Conservation (phyloP, 2,888 invertebrate species). For the Sthenelais limicola region DNA sequence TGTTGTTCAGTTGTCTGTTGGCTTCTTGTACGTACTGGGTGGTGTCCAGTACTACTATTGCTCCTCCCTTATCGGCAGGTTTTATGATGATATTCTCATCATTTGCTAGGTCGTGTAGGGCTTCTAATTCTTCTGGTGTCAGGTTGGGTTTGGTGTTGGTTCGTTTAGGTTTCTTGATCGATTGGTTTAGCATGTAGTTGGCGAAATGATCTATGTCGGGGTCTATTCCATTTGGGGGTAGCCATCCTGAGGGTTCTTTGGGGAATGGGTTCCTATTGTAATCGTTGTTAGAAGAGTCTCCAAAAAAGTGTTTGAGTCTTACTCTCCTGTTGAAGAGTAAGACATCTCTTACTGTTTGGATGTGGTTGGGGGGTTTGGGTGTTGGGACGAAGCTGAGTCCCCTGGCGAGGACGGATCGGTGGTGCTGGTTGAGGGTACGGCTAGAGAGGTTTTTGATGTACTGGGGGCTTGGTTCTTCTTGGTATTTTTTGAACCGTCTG, state of each 20-base stretch:
- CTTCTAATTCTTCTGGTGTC: neutral
- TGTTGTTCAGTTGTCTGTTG: neutral
- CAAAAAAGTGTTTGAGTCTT: neutral
- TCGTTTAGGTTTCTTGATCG: neutral
- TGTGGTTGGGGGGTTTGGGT: slow-evolving; percentile 2
- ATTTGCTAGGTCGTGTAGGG: neutral
- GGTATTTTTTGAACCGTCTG: slow-evolving; percentile 11
- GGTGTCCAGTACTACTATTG: neutral
- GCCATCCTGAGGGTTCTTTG: neutral
- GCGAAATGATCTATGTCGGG: neutral
- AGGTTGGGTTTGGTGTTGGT: neutral
- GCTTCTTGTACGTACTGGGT: neutral
- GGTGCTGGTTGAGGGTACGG: too few species aligned
- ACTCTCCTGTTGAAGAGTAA: slow-evolving; percentile 10
- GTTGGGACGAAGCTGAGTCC: slow-evolving; percentile 9
- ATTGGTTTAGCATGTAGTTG: neutral
- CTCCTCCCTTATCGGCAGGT: slow-evolving; percentile 12
- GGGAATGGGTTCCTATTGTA: too few species aligned
- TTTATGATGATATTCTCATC: neutral
- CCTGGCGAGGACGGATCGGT: too few species aligned
- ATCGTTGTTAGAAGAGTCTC: neutral
- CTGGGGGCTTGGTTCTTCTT: neutral
- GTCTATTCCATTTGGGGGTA: neutral
- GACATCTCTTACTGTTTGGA: neutral
- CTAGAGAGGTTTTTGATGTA: too few species aligned